These are phyloP conservation scores for Diadumene lineata DNA, from an alignment of 92 coral and sea anemone species.

Conservation along the genomic window DNA sequence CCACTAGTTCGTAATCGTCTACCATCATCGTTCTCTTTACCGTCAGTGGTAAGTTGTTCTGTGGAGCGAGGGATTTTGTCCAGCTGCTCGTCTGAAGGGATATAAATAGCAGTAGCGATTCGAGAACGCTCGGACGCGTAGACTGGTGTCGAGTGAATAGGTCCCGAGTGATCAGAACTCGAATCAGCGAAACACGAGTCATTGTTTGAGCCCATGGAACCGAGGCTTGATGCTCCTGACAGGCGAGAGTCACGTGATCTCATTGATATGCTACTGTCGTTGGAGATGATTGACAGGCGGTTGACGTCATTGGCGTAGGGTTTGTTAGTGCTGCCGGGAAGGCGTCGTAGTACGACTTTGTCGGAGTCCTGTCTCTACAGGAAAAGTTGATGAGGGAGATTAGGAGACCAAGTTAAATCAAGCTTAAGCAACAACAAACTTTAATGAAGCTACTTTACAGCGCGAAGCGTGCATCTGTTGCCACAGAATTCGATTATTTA, in stretches of 20 bases:
- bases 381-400: background rate
- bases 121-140: constrained; percentile 57
- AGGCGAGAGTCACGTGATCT: constrained; percentile 64
- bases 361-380: constrained; percentile 14
- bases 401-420: too few species aligned
- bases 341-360: constrained; percentile 51
- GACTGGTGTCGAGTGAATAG: constrained; percentile 51
- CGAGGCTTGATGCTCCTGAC: constrained; percentile 80
- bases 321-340: constrained; percentile 32
- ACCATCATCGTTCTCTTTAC: constrained; percentile 44
- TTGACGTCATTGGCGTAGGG: constrained; percentile 49
- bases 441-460: too few species aligned
- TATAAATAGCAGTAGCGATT: constrained; percentile 52
- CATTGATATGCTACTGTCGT: constrained; percentile 79
- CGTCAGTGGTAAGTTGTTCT: constrained; percentile 43
- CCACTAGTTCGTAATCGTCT: constrained; percentile 3
- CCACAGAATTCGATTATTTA: too few species aligned
- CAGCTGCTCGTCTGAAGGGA: constrained; percentile 64
- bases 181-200: constrained; percentile 86
- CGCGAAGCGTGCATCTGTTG: too few species aligned
- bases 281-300: constrained; percentile 79
- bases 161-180: constrained; percentile 78
- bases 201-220: constrained; percentile 78
- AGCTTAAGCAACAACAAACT: too few species aligned
- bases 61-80: constrained; percentile 49